Evolutionary conservation across 2,888 invertebrate genomes (phyloP).

Genomic region (Clistopyga incitator): DNA sequence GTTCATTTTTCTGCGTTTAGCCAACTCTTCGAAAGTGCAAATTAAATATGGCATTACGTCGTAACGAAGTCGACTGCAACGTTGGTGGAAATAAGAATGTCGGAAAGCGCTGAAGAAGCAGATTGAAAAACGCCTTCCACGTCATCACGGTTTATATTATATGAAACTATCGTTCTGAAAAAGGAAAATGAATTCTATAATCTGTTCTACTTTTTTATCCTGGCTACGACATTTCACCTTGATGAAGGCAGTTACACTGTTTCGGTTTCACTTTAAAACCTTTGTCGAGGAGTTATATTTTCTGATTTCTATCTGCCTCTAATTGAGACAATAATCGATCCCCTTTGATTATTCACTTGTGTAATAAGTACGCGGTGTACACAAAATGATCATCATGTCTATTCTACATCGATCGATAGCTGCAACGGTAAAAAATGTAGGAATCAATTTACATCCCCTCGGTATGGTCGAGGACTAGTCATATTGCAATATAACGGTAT

Average conservation of each 20-base stretch:
- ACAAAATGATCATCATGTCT: conserved; percentile 26
- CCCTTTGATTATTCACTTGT: conserved; percentile 38
- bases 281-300: neutral
- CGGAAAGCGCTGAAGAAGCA: conserved; percentile 66
- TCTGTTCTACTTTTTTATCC: neutral
- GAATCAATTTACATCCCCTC: conserved; percentile 31
- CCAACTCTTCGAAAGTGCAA: conserved; percentile 22
- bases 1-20: conserved; percentile 30
- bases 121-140: conserved; percentile 53
- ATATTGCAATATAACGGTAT: neutral
- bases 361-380: conserved; percentile 29
- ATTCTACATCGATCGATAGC: conserved; percentile 12
- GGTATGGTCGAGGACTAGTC: neutral
- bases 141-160: neutral
- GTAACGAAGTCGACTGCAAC: conserved; percentile 66
- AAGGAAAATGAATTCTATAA: neutral
- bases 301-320: conserved; percentile 9
- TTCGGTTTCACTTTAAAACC: neutral
- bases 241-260: neutral
- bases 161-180: neutral
- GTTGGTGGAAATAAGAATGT: conserved; percentile 47
- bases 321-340: conserved; percentile 37
- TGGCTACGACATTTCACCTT: neutral
- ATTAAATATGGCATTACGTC: conserved; percentile 63
- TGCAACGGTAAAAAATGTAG: neutral